Conservation (phyloP, 1,140 invertebrate species). For the Agrilus planipennis region DNA sequence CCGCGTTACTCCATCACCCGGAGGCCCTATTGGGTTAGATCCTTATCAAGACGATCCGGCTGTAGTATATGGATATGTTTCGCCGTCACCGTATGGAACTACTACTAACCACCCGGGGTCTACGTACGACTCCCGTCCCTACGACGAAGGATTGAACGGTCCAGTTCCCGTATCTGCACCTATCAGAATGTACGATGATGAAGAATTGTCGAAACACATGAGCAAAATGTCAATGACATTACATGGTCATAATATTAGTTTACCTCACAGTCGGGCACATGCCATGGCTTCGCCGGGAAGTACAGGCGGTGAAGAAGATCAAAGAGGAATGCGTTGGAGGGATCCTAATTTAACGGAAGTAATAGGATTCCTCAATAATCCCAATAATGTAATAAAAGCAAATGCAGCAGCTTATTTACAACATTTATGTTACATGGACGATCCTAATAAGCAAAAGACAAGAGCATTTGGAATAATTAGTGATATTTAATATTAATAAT, state of each 20-base stretch:
- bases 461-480: conserved; percentile 61
- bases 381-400: conserved; percentile 91
- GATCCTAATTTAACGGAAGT: conserved; percentile 97
- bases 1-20: conserved; percentile 56
- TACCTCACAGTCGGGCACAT: conserved; percentile 26
- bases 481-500: too few species aligned
- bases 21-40: conserved; percentile 39
- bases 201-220: conserved; percentile 56
- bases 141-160: conserved; percentile 42
- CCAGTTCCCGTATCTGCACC: conserved; percentile 34
- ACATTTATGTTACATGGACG: conserved; percentile 98
- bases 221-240: conserved; percentile 42
- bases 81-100: conserved; percentile 50
- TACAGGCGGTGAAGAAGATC: conserved; percentile 43
- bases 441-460: conserved; percentile 96
- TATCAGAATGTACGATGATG: conserved; percentile 53
- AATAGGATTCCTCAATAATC: conserved; percentile 93
- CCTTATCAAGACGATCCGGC: conserved; percentile 43
- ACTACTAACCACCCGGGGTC: conserved; percentile 34
- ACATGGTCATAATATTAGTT: conserved; percentile 30
- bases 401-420: conserved; percentile 98
- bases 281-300: conserved; percentile 33
- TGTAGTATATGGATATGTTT: conserved; percentile 52
- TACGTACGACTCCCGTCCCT: conserved; percentile 35
- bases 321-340: conserved; percentile 71